phyloP scores from a whole-genome alignment of 2,888 invertebrate species.

The Corbicula japonica region DNA sequence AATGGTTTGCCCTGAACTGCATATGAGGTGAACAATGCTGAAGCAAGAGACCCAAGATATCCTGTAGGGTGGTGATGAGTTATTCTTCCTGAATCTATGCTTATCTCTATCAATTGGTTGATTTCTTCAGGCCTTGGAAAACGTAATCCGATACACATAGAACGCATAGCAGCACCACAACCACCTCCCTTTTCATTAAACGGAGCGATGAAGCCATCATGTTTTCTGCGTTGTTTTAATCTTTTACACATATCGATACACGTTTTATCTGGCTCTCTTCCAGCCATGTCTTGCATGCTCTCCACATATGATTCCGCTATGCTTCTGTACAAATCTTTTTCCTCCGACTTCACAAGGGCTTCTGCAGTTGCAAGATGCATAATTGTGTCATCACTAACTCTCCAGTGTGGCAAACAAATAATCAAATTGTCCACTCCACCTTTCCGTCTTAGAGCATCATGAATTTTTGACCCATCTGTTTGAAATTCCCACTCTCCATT shows the following conservation, averaged over 20 bases:
- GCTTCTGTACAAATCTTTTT: conserved; percentile 62
- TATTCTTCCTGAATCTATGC: conserved; percentile 85
- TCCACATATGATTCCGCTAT: conserved; percentile 75
- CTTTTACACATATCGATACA: conserved; percentile 32
- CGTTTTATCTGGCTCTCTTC: conserved; percentile 63
- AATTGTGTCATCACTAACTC: conserved; percentile 85
- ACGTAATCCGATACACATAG: conserved; percentile 85
- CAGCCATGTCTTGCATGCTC: conserved; percentile 80
- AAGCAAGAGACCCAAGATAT: conserved; percentile 83
- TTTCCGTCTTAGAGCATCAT: conserved; percentile 75
- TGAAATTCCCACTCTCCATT: conserved; percentile 85
- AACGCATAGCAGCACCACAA: conserved; percentile 86
- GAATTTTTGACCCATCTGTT: conserved; percentile 78
- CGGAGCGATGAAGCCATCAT: conserved; percentile 55
- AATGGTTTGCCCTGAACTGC: conserved; percentile 82
- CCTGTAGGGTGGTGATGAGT: conserved; percentile 86
- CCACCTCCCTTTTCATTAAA: conserved; percentile 83
- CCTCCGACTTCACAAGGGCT: conserved; percentile 28
- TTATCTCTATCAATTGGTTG: conserved; percentile 82
- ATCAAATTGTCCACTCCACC: conserved; percentile 72
- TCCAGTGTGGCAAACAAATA: no score
- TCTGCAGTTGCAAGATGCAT: conserved; percentile 84
- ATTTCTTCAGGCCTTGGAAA: conserved; percentile 79
- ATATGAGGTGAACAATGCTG: conserved; percentile 84
- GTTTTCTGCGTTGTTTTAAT: conserved; percentile 46